Evolutionary conservation across 2,113 vertebrate genomes (phyloP).

Genomic region (Tychaedon coryphoeus): DNA sequence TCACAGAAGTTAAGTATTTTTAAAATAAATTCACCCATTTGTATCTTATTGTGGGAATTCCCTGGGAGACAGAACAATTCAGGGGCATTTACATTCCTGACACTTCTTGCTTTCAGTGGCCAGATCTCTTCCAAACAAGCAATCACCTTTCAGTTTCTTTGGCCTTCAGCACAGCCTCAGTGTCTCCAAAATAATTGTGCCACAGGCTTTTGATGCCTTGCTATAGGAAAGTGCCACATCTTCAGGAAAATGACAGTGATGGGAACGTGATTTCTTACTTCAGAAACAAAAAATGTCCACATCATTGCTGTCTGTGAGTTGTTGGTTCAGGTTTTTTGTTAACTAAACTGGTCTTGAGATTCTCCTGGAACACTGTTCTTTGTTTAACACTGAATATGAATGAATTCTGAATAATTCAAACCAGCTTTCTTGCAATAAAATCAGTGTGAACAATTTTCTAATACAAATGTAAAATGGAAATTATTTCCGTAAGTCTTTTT

Average conservation of each 20-base stretch:
- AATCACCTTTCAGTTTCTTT: neutral
- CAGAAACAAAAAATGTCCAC: neutral
- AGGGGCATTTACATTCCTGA: neutral
- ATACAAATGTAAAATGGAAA: neutral
- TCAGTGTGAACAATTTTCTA: neutral
- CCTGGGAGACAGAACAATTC: neutral
- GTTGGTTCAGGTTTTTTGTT: neutral
- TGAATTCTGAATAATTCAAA: slow-evolving; percentile 2
- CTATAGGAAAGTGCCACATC: neutral
- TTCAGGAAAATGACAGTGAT: neutral
- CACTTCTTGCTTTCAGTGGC: neutral
- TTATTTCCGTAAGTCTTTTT: neutral
- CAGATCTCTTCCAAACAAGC: neutral
- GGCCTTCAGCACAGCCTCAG: neutral
- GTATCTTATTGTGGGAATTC: neutral
- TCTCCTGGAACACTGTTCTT: neutral
- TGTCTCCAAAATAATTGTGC: neutral
- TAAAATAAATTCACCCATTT: neutral
- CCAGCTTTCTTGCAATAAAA: slow-evolving; percentile 43
- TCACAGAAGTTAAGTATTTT: neutral
- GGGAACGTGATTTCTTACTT: neutral
- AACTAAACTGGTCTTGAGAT: neutral
- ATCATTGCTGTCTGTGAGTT: neutral
- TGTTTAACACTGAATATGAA: neutral
- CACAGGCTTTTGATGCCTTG: neutral